These are phyloP conservation scores for Onychostoma macrolepis DNA, from an alignment of 2,113 vertebrate species.

Conservation along the genomic window DNA sequence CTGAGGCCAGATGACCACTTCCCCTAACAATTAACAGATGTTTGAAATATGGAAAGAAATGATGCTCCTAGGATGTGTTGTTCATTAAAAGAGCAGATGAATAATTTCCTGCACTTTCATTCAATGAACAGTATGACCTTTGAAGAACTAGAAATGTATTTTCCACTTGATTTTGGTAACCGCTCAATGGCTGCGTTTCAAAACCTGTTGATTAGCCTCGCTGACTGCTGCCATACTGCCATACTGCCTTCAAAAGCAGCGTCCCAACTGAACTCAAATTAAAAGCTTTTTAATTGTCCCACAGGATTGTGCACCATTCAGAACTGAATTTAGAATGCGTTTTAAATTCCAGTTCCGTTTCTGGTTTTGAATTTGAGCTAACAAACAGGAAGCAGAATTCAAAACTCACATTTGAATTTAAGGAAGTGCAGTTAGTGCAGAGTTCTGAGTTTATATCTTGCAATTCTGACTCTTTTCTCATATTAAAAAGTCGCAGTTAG, in stretches of 20 bases:
- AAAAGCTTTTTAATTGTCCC: neutral
- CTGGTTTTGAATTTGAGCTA: neutral
- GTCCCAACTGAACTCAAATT: neutral
- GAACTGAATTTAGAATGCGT: neutral
- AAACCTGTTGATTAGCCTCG: neutral
- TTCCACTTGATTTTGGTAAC: neutral
- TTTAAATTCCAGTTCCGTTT: neutral
- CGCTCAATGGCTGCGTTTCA: neutral
- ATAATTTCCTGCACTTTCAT: constrained; percentile 1
- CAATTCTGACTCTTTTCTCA: too few species aligned
- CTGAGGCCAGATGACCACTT: neutral
- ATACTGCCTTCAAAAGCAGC: neutral
- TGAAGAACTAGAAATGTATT: neutral
- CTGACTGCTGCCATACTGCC: neutral
- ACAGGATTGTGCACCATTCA: neutral
- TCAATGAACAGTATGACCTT: neutral
- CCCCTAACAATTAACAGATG: neutral
- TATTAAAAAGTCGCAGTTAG: too few species aligned
- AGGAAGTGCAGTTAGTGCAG: too few species aligned
- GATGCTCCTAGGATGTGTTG: neutral
- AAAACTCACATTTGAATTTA: neutral
- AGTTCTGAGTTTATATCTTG: too few species aligned
- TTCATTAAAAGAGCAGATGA: neutral
- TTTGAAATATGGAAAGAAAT: constrained; percentile 2
- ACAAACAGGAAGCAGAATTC: neutral